Base-by-base conservation (phyloP, 2,113 vertebrate genomes). In the Galbula dea region DNA sequence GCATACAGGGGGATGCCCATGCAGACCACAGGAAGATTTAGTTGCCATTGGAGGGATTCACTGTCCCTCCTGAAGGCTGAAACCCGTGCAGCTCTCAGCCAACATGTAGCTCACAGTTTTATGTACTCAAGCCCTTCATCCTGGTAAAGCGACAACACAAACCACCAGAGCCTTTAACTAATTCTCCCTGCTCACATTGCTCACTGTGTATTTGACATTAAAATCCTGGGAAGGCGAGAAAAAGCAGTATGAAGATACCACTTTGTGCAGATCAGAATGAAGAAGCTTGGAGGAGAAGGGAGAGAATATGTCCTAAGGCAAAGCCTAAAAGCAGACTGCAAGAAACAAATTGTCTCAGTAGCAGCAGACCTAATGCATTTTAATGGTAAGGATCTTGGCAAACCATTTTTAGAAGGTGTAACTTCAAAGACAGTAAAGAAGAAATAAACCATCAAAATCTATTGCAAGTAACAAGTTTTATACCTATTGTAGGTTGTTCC, bases 161-260 rank as follows among this genome's bases (percentile, higher is more conserved):
- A 52, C n/a, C 9, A n/a, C n/a, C n/a, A n/a, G n/a, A 55, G 11
- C 11, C 3, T 16, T 74, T 69, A 26, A 20, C 55, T 8, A 4
- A 49, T 78, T 80, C 11, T 3, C 19, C 12, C 7, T 78, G 41
- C 34, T 83, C 1, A 0, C 0, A 0, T 74, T 86, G 73, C 27
- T 51, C 3, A 16, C 13, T 54, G 41, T 15, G 29, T 66, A 13
- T 58, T 74, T 74, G 19, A 69, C 36, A 69, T 12, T 7, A 83
- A 83, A 90, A 69, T 61, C 63, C 36, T 80, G 16, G 12, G 15
- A 83, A 69, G 10, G 11, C 19, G 10, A 71, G 11, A 32, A 86
- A 55, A 66, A 67, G 8, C 17, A 58, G 20, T 11, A 4, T 12
- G 11, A 73, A 81, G 6, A 15, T n/a, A 54, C 2, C 18, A 20